Base-by-base conservation (phyloP, 2,797 vertebrate genomes). In the Parotocinclus haroldoi region DNA sequence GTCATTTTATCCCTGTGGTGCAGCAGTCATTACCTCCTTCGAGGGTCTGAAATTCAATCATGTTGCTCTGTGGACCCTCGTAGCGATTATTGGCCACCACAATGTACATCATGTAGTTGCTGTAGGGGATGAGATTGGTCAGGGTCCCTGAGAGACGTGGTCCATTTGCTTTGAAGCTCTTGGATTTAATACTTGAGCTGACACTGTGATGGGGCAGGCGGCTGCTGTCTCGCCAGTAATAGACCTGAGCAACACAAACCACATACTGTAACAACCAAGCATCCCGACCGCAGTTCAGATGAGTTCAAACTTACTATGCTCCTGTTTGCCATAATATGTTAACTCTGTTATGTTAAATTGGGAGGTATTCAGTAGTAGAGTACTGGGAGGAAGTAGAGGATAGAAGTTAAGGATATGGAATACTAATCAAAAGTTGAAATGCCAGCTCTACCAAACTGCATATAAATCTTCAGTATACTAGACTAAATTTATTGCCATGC, bases 201-300 rank as follows among this genome's bases (percentile, higher is more conserved):
- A 98, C 91, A 82, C 92, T 88, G 39, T 92, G 85, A 89, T 89
- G 93, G 81, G 92, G 92, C 84, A 99, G 87, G 81, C 95, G 91
- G 81, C 97, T 99, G 88, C 94, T 97, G 81, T 98, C 95, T 74
- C 94, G 89, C 96, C 95, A 98, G 87, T 92, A 98, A 85, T 98
- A 98, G 42, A 93, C 92, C 97, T 99, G 90, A 62, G n/a, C 14
- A 50, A 63, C 46, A 66, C 9, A 8, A 51, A 37, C 5, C 17
- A 11, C 13, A 14, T 49, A 27, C 0, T 51, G 7, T 13, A 61
- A 10, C n/a, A 58, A 16, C 50, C 13, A 40, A 37, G 8, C 7
- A 1, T 57, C 16, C 12, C 5, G 16, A 17, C n/a, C 5, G 27
- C 27, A 27, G 27, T 27, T 27, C 5, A 27, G 27, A 27, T 27